phyloP scores from a whole-genome alignment of 92 coral and sea anemone genomes.

The Zoanthus solanderi region DNA sequence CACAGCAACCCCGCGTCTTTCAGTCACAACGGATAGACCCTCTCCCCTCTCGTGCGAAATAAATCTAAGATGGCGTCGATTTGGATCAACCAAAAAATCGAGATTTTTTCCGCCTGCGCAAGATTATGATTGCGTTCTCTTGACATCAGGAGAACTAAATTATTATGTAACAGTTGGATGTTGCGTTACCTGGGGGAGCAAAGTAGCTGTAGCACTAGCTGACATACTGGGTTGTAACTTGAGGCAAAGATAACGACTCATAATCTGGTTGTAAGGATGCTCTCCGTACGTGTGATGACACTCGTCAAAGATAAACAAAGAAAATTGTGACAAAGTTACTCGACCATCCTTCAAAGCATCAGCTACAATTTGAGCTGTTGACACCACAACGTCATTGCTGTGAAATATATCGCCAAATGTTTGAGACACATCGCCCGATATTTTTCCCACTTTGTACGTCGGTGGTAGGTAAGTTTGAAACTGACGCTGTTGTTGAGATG shows the following conservation, averaged over 20 bases:
- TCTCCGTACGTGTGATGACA: slow-evolving; percentile 92
- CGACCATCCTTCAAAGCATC: slow-evolving; percentile 75
- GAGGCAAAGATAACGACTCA: slow-evolving; percentile 81
- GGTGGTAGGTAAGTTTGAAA: slow-evolving; percentile 76
- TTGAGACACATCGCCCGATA: slow-evolving; percentile 72
- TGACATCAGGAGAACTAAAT: not conserved
- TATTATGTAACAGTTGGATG: too few species aligned
- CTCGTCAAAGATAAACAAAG: slow-evolving; percentile 89
- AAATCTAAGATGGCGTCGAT: too few species aligned
- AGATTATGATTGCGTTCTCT: too few species aligned
- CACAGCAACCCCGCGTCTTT: not conserved
- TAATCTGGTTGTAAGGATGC: slow-evolving; percentile 88
- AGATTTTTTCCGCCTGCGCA: too few species aligned
- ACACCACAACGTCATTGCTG: slow-evolving; percentile 71
- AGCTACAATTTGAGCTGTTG: slow-evolving; percentile 94
- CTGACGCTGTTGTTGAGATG: slow-evolving; percentile 83
- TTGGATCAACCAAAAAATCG: too few species aligned
- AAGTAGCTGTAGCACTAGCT: slow-evolving; percentile 27
- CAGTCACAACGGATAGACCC: too few species aligned
- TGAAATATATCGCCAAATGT: slow-evolving; percentile 67
- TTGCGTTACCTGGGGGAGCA: slow-evolving; percentile 34
- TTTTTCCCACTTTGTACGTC: slow-evolving; percentile 70
- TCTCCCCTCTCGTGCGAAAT: too few species aligned
- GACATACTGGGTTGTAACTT: slow-evolving; percentile 67
- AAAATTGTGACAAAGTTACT: slow-evolving; percentile 68